These are phyloP conservation scores for Accipiter virgatus DNA, from an alignment of 2,113 vertebrate species.

Conservation along the genomic window DNA sequence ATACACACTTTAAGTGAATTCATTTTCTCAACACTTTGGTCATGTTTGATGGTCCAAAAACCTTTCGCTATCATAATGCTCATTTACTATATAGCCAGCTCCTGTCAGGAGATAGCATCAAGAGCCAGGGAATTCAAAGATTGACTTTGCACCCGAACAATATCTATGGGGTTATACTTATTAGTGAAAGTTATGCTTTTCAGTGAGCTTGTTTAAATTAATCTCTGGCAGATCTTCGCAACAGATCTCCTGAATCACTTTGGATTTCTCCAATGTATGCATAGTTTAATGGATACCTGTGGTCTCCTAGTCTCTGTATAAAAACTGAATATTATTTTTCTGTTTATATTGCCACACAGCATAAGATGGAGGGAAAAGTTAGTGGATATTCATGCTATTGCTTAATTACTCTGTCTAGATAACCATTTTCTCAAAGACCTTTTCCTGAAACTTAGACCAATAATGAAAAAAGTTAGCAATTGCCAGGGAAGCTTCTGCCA, in stretches of 20 bases:
- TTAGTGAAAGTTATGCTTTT: not conserved
- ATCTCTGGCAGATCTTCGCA: not conserved
- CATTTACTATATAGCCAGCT: not conserved
- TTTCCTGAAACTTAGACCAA: not conserved
- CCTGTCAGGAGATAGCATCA: not conserved
- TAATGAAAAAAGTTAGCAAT: not conserved
- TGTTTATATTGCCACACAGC: not conserved
- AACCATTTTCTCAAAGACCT: not conserved
- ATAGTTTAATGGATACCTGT: not conserved
- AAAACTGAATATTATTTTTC: not conserved
- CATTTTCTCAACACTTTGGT: not conserved
- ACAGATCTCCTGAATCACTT: not conserved
- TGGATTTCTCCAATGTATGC: not conserved
- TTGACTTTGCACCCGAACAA: not conserved
- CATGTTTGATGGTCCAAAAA: not conserved
- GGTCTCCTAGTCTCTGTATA: not conserved
- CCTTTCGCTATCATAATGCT: not conserved
- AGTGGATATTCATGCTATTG: not conserved
- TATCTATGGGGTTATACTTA: not conserved
- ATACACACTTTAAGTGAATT: not conserved
- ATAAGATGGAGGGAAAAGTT: not conserved
- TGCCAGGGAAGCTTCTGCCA: not conserved
- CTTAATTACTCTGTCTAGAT: not conserved
- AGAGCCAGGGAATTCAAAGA: not conserved
- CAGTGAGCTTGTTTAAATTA: not conserved